phyloP scores from a whole-genome alignment of 1,140 invertebrate genomes.

The Aphelenchoides avenae region DNA sequence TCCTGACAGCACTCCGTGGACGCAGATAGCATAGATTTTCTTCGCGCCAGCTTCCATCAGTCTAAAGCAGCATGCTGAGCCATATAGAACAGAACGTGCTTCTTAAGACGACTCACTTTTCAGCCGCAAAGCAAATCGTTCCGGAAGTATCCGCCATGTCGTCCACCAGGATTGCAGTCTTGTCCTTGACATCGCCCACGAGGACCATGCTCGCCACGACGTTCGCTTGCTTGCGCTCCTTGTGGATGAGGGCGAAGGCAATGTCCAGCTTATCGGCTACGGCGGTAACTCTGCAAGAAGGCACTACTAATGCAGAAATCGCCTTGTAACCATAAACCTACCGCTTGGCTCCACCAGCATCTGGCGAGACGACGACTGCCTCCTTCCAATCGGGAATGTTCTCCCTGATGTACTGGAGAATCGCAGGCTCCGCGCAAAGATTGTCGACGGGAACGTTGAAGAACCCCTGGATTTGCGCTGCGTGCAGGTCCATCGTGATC shows the following conservation, averaged over 20 bases:
- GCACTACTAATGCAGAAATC: not conserved
- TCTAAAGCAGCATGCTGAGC: too few relatives aligned
- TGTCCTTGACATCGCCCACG: slow-evolving; percentile 91
- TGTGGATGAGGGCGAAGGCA: slow-evolving; percentile 97
- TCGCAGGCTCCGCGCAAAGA: slow-evolving; percentile 93
- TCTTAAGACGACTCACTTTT: slow-evolving; percentile 66
- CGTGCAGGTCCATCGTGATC: slow-evolving; percentile 76
- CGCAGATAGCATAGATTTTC: slow-evolving; percentile 93
- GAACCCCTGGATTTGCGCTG: slow-evolving; percentile 71
- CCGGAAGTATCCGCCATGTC: slow-evolving; percentile 99
- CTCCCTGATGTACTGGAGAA: slow-evolving; percentile 88
- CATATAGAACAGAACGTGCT: not conserved
- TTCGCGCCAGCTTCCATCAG: slow-evolving; percentile 85
- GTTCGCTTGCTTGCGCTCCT: slow-evolving; percentile 92
- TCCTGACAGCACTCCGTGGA: slow-evolving; percentile 93
- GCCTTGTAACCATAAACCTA: too few relatives aligned
- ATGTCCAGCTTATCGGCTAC: slow-evolving; percentile 92
- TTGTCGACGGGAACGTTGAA: slow-evolving; percentile 99
- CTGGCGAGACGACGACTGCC: slow-evolving; percentile 96
- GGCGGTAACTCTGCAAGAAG: slow-evolving; percentile 73
- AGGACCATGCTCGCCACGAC: slow-evolving; percentile 97
- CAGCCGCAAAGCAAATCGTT: slow-evolving; percentile 93
- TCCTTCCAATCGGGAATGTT: slow-evolving; percentile 78
- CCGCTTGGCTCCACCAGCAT: slow-evolving; percentile 96
- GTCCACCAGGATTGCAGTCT: slow-evolving; percentile 91